Conservation (phyloP, 2,888 invertebrate genomes). For the Charanyca ferruginea region DNA sequence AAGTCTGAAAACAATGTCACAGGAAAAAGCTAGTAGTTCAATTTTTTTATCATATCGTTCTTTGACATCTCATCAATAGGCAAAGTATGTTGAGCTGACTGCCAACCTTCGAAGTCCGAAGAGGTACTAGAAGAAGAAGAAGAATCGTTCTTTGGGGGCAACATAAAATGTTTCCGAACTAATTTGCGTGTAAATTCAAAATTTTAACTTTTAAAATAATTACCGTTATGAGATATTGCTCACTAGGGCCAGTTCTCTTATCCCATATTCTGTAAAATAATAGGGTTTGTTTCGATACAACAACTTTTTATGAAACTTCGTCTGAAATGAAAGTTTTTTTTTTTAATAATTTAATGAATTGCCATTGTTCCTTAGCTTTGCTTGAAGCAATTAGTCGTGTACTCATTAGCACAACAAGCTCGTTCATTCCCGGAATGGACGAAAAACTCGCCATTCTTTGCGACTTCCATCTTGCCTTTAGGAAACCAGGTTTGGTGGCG, state of each 20-base stretch:
- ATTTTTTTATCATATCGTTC: too few species aligned
- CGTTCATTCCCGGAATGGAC: constrained; percentile 40
- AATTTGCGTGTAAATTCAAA: too few species aligned
- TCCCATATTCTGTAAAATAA: constrained; percentile 8
- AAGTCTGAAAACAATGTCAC: too few species aligned
- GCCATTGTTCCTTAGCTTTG: constrained; percentile 42
- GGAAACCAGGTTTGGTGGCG: constrained; percentile 8
- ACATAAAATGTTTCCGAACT: too few species aligned
- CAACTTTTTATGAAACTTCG: neutral
- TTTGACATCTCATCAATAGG: too few species aligned
- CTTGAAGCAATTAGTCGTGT: constrained; percentile 51
- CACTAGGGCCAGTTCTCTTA: neutral
- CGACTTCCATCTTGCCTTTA: constrained; percentile 25
- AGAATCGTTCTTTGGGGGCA: too few species aligned
- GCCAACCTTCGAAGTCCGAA: too few species aligned
- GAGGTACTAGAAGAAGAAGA: too few species aligned
- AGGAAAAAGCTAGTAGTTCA: too few species aligned
- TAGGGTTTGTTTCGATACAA: neutral
- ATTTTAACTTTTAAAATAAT: too few species aligned
- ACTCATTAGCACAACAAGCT: constrained; percentile 53
- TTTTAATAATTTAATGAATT: constrained; percentile 34
- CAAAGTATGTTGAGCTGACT: too few species aligned
- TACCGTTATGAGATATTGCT: neutral
- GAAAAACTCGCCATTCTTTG: constrained; percentile 34
- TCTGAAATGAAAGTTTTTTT: constrained; percentile 13